phyloP scores from a whole-genome alignment of 2,113 vertebrate genomes.

The Eurystomus gularis region DNA sequence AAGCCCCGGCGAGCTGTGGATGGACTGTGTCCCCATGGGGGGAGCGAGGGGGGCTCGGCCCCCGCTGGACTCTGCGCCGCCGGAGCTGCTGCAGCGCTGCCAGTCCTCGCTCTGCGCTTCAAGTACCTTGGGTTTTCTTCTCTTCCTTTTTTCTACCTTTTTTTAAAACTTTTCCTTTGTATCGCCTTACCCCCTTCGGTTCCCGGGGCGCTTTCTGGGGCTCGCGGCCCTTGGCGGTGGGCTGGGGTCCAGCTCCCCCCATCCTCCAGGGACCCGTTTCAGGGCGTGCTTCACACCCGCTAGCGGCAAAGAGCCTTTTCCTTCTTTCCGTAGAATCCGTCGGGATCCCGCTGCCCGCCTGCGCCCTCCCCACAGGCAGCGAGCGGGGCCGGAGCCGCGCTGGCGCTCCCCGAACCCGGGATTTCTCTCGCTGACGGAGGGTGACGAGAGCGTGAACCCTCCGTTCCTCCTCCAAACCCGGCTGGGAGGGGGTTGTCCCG shows the following conservation, averaged over 20 bases:
- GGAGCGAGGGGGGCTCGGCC: background rate
- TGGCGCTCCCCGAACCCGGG: too few species aligned
- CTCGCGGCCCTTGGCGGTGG: background rate
- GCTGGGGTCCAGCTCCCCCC: background rate
- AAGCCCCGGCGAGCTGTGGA: slow-evolving; percentile 39
- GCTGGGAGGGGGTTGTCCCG: too few species aligned
- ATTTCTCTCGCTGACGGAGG: too few species aligned
- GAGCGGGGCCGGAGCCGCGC: too few species aligned
- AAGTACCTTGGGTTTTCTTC: background rate
- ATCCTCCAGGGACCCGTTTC: background rate
- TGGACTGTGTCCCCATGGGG: slow-evolving; percentile 60
- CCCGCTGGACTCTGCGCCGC: slow-evolving; percentile 23
- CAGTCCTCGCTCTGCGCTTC: slow-evolving; percentile 43
- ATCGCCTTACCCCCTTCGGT: background rate
- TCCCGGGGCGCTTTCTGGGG: background rate
- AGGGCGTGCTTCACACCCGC: background rate
- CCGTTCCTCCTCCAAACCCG: too few species aligned
- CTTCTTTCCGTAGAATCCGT: background rate
- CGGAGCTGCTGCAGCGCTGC: slow-evolving; percentile 23
- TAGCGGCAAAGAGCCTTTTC: background rate
- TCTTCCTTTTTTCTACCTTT: background rate
- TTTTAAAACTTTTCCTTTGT: background rate
- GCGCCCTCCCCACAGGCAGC: too few species aligned
- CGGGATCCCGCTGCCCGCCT: too few species aligned
- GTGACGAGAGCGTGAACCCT: too few species aligned